Evolutionary conservation across 2,797 vertebrate species (phyloP), one percentile per base, ranked within the genome.

Genomic region (Hypotaenidia philippensis): DNA sequence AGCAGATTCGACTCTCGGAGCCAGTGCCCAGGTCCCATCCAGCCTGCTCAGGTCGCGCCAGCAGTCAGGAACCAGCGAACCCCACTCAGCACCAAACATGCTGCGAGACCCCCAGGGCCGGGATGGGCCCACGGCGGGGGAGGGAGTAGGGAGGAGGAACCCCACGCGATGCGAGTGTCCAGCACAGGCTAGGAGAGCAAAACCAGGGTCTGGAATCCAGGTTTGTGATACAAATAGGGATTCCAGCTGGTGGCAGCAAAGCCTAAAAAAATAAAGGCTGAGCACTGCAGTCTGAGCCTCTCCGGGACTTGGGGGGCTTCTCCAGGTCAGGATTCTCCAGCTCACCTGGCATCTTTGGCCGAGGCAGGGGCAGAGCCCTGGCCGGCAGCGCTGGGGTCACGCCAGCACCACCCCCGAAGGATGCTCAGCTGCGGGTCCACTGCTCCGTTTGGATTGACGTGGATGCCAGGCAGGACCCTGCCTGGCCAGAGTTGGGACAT

Each of bases 181-280:
- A 0, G 3, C 5, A 5, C 15, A 1, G 57, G 25, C 25, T 32
- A 55, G 10, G 60, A 32, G 45, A 56, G 13, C 41, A 26, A 64
- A 56, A 10, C 1, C 38, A 12, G 1, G 1, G 26, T 57, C 32
- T 7, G 2, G 44, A 20, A 12, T 38, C 22, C 26, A 1, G 10
- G 2, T 2, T 55, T 18, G 29, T 21, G 29, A 29, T 22, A 29
- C 65, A 47, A 64, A 80, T 7, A 14, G 49, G 23, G 2, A 10
- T 20, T 52, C 77, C 91, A 74, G 79, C 60, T 75, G 92, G 93
- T 57, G 93, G 93, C 83, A 90, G 88, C 84, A 81, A 25, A 90
- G 83, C 52, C 87, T 89, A 47, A 40, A 55, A 77, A 61, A 77
- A 63, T 3, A 50, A 38, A 31, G 29, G 26, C 4, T 5, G 1